Evolutionary conservation across 2,113 vertebrate species (phyloP).

Genomic region (Strigops habroptila): DNA sequence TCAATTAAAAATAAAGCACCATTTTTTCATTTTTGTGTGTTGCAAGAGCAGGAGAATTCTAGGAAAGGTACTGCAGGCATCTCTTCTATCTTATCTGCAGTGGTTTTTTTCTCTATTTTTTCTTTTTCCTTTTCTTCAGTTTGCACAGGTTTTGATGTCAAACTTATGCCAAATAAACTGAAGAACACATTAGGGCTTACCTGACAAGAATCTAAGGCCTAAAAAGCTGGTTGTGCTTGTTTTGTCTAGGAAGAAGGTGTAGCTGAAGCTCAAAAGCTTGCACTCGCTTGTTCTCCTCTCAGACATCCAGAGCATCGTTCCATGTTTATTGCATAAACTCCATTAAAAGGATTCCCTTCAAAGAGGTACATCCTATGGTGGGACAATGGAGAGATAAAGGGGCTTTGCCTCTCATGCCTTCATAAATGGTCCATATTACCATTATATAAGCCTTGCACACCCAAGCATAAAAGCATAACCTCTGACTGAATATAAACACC

Average conservation of each 20-base stretch:
- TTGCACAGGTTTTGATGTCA: neutral
- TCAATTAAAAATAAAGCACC: neutral
- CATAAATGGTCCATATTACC: neutral
- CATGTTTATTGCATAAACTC: neutral
- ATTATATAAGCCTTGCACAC: neutral
- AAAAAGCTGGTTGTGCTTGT: neutral
- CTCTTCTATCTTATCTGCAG: neutral
- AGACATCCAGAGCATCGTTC: neutral
- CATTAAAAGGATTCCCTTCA: neutral
- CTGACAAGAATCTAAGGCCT: neutral
- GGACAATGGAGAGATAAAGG: neutral
- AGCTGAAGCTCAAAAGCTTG: neutral
- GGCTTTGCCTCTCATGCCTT: neutral
- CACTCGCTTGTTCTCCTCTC: neutral
- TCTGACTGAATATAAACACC: neutral
- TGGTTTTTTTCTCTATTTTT: fast-evolving
- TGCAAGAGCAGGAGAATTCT: neutral
- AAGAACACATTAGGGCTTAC: neutral
- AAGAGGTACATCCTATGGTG: neutral
- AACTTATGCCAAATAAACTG: neutral
- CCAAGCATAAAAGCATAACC: neutral
- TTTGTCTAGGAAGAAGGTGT: neutral
- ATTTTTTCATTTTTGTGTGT: neutral
- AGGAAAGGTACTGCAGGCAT: neutral
- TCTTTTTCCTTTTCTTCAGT: neutral